Conservation (phyloP, 1,140 invertebrate species). For the Cydia amplana region DNA sequence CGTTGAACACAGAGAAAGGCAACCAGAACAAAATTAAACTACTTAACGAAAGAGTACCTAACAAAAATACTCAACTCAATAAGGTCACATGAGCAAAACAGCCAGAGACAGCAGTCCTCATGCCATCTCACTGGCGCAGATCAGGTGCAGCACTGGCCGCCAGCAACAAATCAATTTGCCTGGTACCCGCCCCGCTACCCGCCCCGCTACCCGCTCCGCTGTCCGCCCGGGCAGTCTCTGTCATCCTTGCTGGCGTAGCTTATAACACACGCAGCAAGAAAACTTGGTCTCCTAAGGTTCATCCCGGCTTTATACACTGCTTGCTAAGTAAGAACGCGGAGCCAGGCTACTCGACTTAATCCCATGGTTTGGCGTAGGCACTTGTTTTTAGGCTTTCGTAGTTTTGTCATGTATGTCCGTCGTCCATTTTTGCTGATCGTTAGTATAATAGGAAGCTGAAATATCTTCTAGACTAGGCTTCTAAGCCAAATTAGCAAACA, state of each 20-base stretch:
- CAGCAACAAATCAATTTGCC: constrained; percentile 63
- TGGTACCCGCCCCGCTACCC: constrained; percentile 36
- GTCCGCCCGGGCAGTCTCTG: constrained; percentile 53
- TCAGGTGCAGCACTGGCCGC: constrained; percentile 39
- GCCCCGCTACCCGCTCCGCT: constrained; percentile 46
- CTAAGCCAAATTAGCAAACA: too few relatives aligned
- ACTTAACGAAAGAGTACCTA: background rate
- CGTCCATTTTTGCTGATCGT: too few relatives aligned
- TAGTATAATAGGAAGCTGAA: too few relatives aligned
- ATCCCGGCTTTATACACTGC: too few relatives aligned
- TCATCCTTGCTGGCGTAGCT: constrained; percentile 41
- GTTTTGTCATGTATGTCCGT: too few relatives aligned
- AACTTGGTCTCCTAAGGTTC: background rate
- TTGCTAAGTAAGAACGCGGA: too few relatives aligned
- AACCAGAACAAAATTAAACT: too few relatives aligned
- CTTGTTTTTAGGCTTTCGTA: too few relatives aligned
- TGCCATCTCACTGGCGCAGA: background rate
- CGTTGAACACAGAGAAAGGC: too few relatives aligned
- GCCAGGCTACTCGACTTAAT: too few relatives aligned
- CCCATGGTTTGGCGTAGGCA: too few relatives aligned
- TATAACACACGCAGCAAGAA: background rate
- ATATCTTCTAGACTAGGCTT: too few relatives aligned
- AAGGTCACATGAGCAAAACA: background rate
- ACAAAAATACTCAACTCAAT: background rate
- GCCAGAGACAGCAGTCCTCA: background rate